Evolutionary conservation across 2,888 invertebrate genomes (phyloP), one percentile per base, ranked within the genome.

Genomic region (Orthosia cruda): DNA sequence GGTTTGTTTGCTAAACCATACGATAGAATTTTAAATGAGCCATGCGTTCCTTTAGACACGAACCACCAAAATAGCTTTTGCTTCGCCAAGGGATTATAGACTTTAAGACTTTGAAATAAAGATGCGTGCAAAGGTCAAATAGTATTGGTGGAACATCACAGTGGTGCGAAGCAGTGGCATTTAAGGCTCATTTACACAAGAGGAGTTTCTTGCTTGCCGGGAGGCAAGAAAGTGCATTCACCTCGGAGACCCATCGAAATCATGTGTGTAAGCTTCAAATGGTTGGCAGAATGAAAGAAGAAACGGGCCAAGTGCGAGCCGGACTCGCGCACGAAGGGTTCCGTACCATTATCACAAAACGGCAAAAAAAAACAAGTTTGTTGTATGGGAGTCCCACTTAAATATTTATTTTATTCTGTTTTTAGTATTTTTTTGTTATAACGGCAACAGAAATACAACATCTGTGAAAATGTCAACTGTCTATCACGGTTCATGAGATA

Each of bases 11-110:
- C 78, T 71, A 77, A 77, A 75, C 84, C 83, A 76, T 84, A 84
- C 82, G 84, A 89, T 86, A 87, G 88, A 88, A 89, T 89, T 89
- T 89, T 88, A 89, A 88, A 89, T 79, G 88, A 81, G 81, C 76
- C 74, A 40, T 78, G 80, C 81, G 84, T 83, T 83, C 89, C 82
- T 85, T 81, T 87, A 67, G 74, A 84, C 77, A 61, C 47, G 54
- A 32, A 45, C 49, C 40, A 55, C 74, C 52, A 71, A 71, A 50
- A 68, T 71, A 72, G n/a, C 63, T n/a, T 54, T 15, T 23, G 4
- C 23, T 55, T 55, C 57, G 71, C 72, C 67, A 45, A 57, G 54
- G 50, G 49, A 75, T 68, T 40, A 67, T 20, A 32, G 59, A 61
- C 82, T 57, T 66, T 72, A 65, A 16, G 1, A 0, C 52, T 45